Base-by-base conservation (phyloP, 2,888 invertebrate species). In the Stenodera caucasica region DNA sequence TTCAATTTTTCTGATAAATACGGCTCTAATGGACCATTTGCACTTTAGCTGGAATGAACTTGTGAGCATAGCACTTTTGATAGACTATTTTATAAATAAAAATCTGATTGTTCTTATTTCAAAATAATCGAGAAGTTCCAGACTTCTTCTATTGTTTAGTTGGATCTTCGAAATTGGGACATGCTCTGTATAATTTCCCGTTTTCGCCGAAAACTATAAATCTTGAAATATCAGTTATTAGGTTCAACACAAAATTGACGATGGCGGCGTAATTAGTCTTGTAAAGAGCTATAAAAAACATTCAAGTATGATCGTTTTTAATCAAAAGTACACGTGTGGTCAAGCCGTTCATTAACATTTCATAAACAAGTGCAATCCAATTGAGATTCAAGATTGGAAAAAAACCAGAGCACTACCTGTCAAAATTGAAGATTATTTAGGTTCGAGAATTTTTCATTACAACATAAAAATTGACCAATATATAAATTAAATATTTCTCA, bases 321-420 rank as follows among this genome's bases (percentile, higher is more conserved):
- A 55, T 55, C 2, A 49, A 55, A 49, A 18, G 49, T 18, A 49
- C 62, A 63, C 57, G 63, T 63, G 62, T 62, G 62, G 62, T 58
- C 58, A 29, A 8, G 49, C 30, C 51, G 58, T 62, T 62, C 62
- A 62, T 62, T 60, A 63, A 51, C 60, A 63, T 63, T 26, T 57
- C 29, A 26, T 12, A 23, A 35, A 26, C 53, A 32, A 53, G 53
- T 35, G 30, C 30, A 53, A 23, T 53, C 52, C 60, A 56, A 49
- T 52, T 52, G 26, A 58, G 53, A 58, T 55, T 45, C 29, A 40
- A 60, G 54, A 60, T 63, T 57, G n/a, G n/a, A n/a, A n/a, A n/a
- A 55, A 49, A 57, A 61, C 37, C 59, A 62, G 59, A 56, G 49
- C 59, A 55, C 56, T 49, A 62, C 58, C 59, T 62, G 63, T 63